A percentile compares a stretch with the other conserved stretches of the same genome.
Conservation (phyloP, 1,140 invertebrate genomes). For the Magallana ariakensis region DNA sequence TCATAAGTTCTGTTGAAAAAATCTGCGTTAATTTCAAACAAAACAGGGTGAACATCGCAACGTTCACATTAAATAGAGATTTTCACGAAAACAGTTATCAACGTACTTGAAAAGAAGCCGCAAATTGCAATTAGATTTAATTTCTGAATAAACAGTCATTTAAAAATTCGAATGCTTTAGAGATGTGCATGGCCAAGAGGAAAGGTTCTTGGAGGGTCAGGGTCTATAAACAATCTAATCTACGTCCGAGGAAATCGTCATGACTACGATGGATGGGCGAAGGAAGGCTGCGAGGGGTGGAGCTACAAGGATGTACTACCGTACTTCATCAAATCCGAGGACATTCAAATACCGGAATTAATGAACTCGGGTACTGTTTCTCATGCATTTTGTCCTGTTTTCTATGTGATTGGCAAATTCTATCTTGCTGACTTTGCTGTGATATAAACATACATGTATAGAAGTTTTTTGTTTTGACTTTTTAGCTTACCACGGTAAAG, state of each 20-base stretch:
- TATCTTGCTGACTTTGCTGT: too few species aligned
- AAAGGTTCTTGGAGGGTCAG: conserved; percentile 86
- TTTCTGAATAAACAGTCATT: neutral
- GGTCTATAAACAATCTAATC: conserved; percentile 96
- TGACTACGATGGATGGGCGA: conserved; percentile 95
- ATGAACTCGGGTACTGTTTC: conserved; percentile 49
- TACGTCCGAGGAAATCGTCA: conserved; percentile 94
- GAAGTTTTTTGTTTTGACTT: too few species aligned
- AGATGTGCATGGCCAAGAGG: conserved; percentile 63
- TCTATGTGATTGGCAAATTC: too few species aligned
- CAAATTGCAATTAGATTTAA: too few species aligned
- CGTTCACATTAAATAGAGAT: too few species aligned
- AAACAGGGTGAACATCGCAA: too few species aligned
- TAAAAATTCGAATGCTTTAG: conserved; percentile 41
- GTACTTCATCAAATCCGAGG: conserved; percentile 92
- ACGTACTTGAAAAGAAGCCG: too few species aligned
- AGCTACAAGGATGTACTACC: conserved; percentile 89
- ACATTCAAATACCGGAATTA: conserved; percentile 60
- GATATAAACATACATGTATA: too few species aligned
- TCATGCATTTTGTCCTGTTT: too few species aligned
- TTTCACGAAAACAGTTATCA: too few species aligned
- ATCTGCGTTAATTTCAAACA: too few species aligned
- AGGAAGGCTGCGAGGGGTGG: conserved; percentile 93
- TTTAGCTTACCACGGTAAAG: conserved; percentile 66
- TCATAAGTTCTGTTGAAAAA: neutral